Evolutionary conservation across 2,888 invertebrate species (phyloP).

Genomic region (Aphidius colemani): DNA sequence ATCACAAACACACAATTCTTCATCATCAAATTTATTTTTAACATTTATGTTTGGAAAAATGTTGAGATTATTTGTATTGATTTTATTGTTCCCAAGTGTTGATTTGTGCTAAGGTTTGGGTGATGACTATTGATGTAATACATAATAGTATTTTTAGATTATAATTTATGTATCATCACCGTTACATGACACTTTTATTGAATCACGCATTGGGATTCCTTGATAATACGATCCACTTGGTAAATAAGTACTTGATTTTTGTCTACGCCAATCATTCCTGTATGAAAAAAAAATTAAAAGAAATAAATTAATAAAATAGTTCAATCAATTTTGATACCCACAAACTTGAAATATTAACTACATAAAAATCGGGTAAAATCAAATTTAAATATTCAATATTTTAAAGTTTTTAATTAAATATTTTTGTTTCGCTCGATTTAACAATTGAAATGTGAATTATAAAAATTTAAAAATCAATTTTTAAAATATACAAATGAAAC

Average conservation of each 20-base stretch:
- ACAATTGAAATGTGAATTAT: too few species aligned
- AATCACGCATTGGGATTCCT: conserved; percentile 42
- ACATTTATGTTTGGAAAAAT: conserved; percentile 41
- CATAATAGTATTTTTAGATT: conserved; percentile 34
- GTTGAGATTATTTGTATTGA: conserved; percentile 39
- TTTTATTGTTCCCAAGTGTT: conserved; percentile 30
- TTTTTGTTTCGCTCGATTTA: too few species aligned
- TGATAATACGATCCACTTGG: conserved; percentile 45
- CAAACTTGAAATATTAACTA: too few species aligned
- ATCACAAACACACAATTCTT: conserved; percentile 45
- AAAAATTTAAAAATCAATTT: too few species aligned
- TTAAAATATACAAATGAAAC: too few species aligned
- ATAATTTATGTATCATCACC: conserved; percentile 30
- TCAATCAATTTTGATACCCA: background rate
- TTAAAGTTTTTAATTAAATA: too few species aligned
- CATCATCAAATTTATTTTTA: conserved; percentile 30
- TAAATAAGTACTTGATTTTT: conserved; percentile 39
- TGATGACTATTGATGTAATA: conserved; percentile 35
- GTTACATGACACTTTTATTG: conserved; percentile 36
- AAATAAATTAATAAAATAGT: conserved; percentile 1
- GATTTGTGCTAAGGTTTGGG: conserved; percentile 26
- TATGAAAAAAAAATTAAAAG: conserved; percentile 8
- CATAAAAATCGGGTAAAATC: background rate
- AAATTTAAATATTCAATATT: background rate
- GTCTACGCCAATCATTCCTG: conserved; percentile 47